Evolutionary conservation across 2,797 vertebrate species (phyloP).

Genomic region (Falco biarmicus): DNA sequence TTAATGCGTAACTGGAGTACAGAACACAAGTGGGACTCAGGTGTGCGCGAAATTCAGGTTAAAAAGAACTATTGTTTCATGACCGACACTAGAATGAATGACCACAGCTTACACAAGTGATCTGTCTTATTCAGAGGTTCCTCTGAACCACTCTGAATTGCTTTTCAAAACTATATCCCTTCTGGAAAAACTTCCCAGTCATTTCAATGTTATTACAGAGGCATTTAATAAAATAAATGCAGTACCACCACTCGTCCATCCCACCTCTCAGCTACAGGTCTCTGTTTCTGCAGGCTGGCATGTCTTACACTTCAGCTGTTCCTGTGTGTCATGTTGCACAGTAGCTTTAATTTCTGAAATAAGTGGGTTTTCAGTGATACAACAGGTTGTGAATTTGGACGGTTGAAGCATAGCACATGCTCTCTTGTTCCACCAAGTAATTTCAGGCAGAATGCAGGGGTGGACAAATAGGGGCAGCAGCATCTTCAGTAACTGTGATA

Average conservation of each 20-base stretch:
- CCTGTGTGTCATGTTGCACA: not conserved
- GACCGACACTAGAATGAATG: not conserved
- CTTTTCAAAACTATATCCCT: not conserved
- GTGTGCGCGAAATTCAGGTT: not conserved
- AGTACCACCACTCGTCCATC: not conserved
- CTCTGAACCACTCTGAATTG: not conserved
- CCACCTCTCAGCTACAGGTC: not conserved
- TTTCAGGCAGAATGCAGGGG: not conserved
- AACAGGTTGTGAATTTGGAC: not conserved
- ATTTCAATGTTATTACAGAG: not conserved
- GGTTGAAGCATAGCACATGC: not conserved
- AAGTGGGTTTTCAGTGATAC: not conserved
- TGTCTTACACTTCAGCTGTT: not conserved
- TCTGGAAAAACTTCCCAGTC: not conserved
- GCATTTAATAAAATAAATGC: not conserved
- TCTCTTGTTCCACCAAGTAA: not conserved
- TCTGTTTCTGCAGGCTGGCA: not conserved
- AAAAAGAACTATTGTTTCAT: not conserved
- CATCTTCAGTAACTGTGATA: not conserved
- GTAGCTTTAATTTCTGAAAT: not conserved
- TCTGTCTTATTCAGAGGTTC: not conserved
- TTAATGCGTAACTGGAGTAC: not conserved
- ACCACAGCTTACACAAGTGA: not conserved
- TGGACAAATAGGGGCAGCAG: not conserved
- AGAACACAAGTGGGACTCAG: not conserved